Evolutionary conservation across 1,140 invertebrate genomes (phyloP).

Genomic region (Adelges cooleyi): DNA sequence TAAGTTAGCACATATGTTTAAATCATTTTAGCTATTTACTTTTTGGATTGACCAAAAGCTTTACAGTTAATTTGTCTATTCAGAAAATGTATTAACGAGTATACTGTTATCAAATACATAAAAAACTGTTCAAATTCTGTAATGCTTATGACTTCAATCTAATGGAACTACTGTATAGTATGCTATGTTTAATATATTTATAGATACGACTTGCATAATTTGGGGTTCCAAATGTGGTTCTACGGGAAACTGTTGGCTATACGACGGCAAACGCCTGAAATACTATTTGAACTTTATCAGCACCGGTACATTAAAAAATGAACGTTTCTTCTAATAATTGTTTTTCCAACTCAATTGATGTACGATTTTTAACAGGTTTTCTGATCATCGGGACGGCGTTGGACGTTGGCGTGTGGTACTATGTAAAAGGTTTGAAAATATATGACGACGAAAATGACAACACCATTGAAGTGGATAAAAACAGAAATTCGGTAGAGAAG

Average conservation of each 20-base stretch:
- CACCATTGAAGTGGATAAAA: too few relatives aligned
- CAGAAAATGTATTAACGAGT: too few relatives aligned
- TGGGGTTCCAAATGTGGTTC: conserved; percentile 29
- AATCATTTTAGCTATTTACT: too few relatives aligned
- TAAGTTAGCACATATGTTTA: too few relatives aligned
- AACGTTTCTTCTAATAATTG: not conserved
- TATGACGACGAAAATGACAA: conserved; percentile 47
- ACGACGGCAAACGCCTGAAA: conserved; percentile 52
- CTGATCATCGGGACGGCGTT: conserved; percentile 51
- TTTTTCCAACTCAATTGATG: not conserved
- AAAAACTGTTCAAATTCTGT: too few relatives aligned
- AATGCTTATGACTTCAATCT: too few relatives aligned
- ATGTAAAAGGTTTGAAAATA: conserved; percentile 54
- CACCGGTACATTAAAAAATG: conserved; percentile 43
- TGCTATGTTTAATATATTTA: too few relatives aligned
- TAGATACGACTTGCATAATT: conserved; percentile 26
- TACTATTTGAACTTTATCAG: conserved; percentile 56
- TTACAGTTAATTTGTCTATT: too few relatives aligned
- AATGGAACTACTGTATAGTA: too few relatives aligned
- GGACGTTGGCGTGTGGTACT: conserved; percentile 55
- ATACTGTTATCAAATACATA: too few relatives aligned
- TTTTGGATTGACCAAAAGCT: too few relatives aligned
- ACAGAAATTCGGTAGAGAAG: too few relatives aligned
- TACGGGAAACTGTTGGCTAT: conserved; percentile 54
- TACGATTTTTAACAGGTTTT: conserved; percentile 40